These are phyloP conservation scores for Sciurus vulgaris DNA, from an alignment of 2,797 vertebrate genomes.

Conservation along the genomic window DNA sequence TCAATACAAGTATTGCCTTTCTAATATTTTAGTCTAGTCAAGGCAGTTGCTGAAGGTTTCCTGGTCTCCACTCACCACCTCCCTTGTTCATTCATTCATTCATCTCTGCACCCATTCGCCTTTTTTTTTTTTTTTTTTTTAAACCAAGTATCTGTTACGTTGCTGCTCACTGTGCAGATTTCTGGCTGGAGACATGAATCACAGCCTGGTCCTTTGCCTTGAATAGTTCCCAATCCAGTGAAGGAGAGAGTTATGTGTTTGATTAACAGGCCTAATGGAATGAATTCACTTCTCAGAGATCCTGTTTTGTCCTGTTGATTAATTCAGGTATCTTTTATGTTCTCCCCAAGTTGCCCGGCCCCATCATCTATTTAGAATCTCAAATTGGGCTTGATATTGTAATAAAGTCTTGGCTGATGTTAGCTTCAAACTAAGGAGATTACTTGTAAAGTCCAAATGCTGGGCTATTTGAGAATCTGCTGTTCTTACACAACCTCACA, in stretches of 20 bases:
- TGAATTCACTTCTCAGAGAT: neutral
- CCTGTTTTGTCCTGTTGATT: neutral
- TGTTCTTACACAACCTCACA: neutral
- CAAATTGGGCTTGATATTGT: slow-evolving; percentile 27
- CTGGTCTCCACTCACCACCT: neutral
- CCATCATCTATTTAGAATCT: neutral
- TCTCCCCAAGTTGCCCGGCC: neutral
- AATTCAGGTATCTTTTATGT: neutral
- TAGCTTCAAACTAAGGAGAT: neutral
- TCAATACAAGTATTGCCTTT: neutral
- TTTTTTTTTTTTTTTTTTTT: neutral
- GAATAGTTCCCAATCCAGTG: neutral
- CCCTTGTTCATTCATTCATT: neutral
- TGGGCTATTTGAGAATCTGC: neutral
- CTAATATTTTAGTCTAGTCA: neutral
- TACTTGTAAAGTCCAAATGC: neutral
- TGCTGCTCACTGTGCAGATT: neutral
- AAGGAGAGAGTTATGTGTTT: neutral
- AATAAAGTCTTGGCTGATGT: neutral
- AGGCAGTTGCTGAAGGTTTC: neutral
- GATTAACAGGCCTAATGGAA: neutral
- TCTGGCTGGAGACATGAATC: neutral
- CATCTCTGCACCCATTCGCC: neutral
- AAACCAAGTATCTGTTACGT: neutral
- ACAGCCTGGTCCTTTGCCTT: neutral